Evolutionary conservation across 2,113 vertebrate species (phyloP).

Genomic region (Hemiprocne comata): DNA sequence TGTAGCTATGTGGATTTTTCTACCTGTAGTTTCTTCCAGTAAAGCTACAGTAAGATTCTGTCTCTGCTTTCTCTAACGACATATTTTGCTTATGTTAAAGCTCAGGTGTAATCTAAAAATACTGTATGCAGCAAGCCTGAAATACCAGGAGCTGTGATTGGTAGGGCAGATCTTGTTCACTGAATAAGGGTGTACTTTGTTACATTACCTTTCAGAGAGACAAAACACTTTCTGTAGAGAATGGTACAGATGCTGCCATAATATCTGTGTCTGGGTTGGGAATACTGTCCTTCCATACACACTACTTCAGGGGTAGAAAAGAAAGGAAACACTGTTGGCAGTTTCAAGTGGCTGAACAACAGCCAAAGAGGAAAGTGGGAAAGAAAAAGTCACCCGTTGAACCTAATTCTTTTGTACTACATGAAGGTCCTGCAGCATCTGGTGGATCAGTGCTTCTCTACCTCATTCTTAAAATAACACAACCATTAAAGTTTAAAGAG

Average conservation of each 20-base stretch:
- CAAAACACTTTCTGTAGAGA: background rate
- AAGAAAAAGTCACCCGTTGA: background rate
- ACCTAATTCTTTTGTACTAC: background rate
- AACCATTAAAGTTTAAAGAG: background rate
- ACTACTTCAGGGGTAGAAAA: background rate
- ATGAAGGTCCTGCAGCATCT: background rate
- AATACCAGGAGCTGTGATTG: background rate
- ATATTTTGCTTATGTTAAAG: background rate
- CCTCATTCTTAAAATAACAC: background rate
- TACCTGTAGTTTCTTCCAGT: background rate
- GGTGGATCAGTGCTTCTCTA: background rate
- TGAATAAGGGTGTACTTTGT: background rate
- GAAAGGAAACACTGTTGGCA: background rate
- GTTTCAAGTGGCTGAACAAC: background rate
- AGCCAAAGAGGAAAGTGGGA: background rate
- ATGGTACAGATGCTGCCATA: background rate
- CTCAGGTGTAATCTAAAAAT: background rate
- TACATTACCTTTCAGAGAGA: background rate
- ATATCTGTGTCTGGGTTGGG: background rate
- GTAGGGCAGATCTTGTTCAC: background rate
- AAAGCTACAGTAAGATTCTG: background rate
- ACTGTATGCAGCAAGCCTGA: background rate
- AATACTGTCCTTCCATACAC: background rate
- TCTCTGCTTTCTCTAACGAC: background rate
- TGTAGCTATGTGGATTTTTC: background rate